Conservation (phyloP, 2,888 invertebrate species). For the Phengaris alcon region DNA sequence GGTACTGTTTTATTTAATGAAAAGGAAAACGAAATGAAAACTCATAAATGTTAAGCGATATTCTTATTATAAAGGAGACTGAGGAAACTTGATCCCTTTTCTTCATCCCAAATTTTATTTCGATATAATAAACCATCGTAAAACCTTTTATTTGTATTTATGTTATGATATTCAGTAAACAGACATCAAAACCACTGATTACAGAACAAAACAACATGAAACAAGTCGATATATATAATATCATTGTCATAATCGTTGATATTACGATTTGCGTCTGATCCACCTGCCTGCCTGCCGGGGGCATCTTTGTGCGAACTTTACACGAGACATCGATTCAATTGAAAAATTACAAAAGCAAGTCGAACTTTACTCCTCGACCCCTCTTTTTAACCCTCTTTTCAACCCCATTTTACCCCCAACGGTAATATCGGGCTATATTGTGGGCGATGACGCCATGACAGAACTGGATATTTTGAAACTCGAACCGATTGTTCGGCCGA, state of each 20-base stretch:
- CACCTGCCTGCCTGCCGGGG: conserved; percentile 8
- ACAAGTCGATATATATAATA: neutral
- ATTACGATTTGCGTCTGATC: neutral
- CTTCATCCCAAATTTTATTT: neutral
- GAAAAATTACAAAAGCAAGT: conserved; percentile 27
- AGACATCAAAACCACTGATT: neutral
- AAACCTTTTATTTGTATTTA: neutral
- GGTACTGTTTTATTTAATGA: conserved; percentile 5
- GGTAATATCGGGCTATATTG: neutral
- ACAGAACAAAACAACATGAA: neutral
- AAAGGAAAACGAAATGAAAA: neutral
- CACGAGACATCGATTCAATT: conserved; percentile 28
- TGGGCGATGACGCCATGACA: conserved; percentile 2
- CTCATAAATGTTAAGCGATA: neutral
- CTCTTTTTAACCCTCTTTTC: neutral
- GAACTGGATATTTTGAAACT: conserved; percentile 3
- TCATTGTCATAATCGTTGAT: neutral
- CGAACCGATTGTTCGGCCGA: neutral
- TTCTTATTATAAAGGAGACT: neutral
- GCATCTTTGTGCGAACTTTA: conserved; percentile 20
- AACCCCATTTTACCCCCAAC: conserved; percentile 2
- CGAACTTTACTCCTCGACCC: too few relatives aligned
- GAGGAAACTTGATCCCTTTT: neutral
- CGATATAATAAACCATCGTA: too few relatives aligned
- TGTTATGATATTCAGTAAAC: neutral